Base-by-base conservation (phyloP, 2,888 invertebrate species). In the Abrostola tripartita region DNA sequence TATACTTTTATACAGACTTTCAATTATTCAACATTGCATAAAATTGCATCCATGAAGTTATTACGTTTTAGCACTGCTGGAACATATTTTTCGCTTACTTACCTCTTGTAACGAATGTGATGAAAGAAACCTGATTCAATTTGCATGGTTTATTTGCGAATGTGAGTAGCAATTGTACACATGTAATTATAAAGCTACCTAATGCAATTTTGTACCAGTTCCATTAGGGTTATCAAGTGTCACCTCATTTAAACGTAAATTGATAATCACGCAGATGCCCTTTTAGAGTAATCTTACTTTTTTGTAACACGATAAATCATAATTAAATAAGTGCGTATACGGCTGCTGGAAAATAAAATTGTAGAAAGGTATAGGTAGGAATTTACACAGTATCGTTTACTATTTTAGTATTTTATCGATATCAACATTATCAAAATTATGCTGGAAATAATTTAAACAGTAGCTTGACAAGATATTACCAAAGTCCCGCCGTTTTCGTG, bases 401-500 rank as follows among this genome's bases (percentile, higher is more conserved):
- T n/a, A n/a, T n/a, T n/a, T n/a, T n/a, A n/a, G n/a, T n/a, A n/a
- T n/a, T n/a, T n/a, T n/a, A n/a, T n/a, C n/a, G n/a, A n/a, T n/a
- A n/a, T n/a, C n/a, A n/a, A n/a, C n/a, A n/a, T n/a, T n/a, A n/a
- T n/a, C n/a, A n/a, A n/a, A n/a, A n/a, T n/a, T n/a, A n/a, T n/a
- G n/a, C n/a, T n/a, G n/a, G n/a, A n/a, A n/a, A n/a, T n/a, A n/a
- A n/a, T n/a, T n/a, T n/a, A n/a, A n/a, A n/a, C n/a, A n/a, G n/a
- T n/a, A n/a, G n/a, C n/a, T 24, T 49, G 11, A 49, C 35, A 49
- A 40, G 10, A 40, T 7, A 1, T 6, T 44, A 44, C 10, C n/a
- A 44, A 1, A 10, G 42, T 41, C 37, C 10, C 78, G 80, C 83
- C 42, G 5, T 41, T 76, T 83, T 85, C 41, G 41, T 84, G 80